Evolutionary conservation across 2,113 vertebrate species (phyloP), one percentile per base, ranked within the genome.

Genomic region (Blennius ocellaris): DNA sequence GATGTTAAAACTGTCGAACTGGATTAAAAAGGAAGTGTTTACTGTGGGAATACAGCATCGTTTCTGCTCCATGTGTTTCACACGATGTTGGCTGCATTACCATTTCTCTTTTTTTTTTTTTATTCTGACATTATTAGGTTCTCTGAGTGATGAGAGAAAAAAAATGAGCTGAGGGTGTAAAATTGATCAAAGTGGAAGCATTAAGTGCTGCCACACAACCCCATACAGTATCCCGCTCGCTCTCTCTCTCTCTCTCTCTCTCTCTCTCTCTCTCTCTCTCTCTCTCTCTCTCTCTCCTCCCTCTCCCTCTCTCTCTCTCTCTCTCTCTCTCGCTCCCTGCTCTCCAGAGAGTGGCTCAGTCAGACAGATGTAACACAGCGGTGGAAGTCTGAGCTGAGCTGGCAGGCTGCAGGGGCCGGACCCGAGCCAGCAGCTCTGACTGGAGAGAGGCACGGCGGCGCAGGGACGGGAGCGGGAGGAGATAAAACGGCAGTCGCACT

Each of bases 341-440:
- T 80, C 84, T 82, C 64, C 60, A 71, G 72, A 81, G 72, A 78
- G 75, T 48, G 49, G 57, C 78, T 87, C 84, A 74, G 80, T 78
- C 77, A 83, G 83, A 90, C 88, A 89, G 87, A 89, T 92, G 90
- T 87, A 92, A 83, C 73, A 65, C 78, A 65, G 78, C 54, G 55
- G 78, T 61, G 52, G 79, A 84, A 84, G 85, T 39, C 73, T 83
- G 70, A 79, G 86, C 86, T 84, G 82, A 88, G 77, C 84, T 88
- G 85, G 82, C 81, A 87, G 83, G 86, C 84, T 82, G 83, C 67
- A 55, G 78, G 62, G 84, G 82, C 84, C 82, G 65, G 81, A 86
- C 68, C 80, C 57, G 69, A 73, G 78, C 74, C 84, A 67, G 73
- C 65, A 78, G 82, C 80, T 87, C 82, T 57, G 77, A 77, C 69